Percentiles rank a stretch among this genome's conserved stretches.
These are phyloP conservation scores for Microplitis demolitor DNA, from an alignment of 1,140 invertebrate genomes.

Conservation along the genomic window DNA sequence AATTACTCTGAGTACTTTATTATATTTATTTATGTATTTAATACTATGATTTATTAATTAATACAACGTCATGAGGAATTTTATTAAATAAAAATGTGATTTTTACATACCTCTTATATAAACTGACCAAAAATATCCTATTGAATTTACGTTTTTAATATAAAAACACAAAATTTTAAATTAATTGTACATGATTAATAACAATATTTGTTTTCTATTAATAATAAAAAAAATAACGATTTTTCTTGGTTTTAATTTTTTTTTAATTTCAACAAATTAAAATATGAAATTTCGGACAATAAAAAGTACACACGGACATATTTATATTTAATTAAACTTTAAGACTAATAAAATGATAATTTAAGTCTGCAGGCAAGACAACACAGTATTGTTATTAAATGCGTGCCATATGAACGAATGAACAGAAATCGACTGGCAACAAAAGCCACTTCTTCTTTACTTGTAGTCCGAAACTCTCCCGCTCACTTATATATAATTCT, in stretches of 20 bases:
- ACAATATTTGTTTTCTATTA: no score
- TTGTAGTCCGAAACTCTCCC: not conserved
- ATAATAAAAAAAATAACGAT: no score
- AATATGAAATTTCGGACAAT: no score
- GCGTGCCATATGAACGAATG: not conserved
- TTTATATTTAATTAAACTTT: no score
- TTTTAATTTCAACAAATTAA: no score
- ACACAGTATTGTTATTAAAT: not conserved
- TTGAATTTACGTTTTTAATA: slow-evolving; percentile 2
- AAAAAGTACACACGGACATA: no score
- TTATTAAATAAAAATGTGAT: not conserved
- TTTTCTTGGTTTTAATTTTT: no score
- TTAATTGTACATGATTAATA: not conserved
- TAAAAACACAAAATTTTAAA: not conserved
- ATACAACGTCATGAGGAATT: not conserved
- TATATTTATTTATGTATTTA: no score
- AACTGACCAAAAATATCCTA: slow-evolving; percentile 40
- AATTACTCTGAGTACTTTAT: not conserved
- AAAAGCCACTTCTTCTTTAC: not conserved
- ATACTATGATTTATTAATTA: no score
- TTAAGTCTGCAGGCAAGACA: not conserved
- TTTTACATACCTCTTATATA: slow-evolving; percentile 37
- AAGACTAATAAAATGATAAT: no score
- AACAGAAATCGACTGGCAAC: slow-evolving; percentile 7
- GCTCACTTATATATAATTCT: not conserved